phyloP scores from a whole-genome alignment of 2,888 invertebrate genomes.

The Zygaena filipendulae region DNA sequence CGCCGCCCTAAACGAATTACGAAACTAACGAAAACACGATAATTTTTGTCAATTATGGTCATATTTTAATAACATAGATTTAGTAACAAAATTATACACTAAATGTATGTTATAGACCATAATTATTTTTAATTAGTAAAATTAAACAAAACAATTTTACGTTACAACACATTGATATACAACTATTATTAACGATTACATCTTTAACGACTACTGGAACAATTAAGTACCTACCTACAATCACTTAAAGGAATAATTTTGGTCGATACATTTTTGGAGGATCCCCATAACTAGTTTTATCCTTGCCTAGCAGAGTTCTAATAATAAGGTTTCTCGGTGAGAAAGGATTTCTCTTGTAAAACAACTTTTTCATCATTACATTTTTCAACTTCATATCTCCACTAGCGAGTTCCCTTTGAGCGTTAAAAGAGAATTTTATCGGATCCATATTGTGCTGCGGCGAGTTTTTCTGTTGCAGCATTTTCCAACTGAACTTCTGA shows the following conservation, averaged over 20 bases:
- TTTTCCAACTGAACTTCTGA: conserved; percentile 32
- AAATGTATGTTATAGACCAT: no score
- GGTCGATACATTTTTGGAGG: conserved; percentile 30
- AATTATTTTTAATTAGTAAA: no score
- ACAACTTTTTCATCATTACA: conserved; percentile 43
- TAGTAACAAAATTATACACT: no score
- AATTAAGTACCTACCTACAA: no score
- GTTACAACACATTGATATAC: no score
- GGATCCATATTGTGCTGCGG: conserved; percentile 21
- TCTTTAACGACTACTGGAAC: no score
- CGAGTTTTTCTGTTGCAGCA: conserved; percentile 28
- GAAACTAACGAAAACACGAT: no score
- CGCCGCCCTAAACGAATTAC: no score
- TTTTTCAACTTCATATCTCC: conserved; percentile 42
- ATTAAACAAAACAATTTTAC: no score
- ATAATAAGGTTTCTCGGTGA: conserved; percentile 44
- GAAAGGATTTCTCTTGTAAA: conserved; percentile 49
- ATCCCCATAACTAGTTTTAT: conserved; percentile 37
- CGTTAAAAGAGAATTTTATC: conserved; percentile 28
- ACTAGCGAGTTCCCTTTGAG: conserved; percentile 32
- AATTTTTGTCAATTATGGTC: no score
- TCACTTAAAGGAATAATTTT: conserved; percentile 36
- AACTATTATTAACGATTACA: no score
- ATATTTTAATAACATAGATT: no score
- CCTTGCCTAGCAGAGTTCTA: conserved; percentile 42